A percentile compares a stretch with the other conserved stretches of the same genome.
Conservation (phyloP, 2,888 invertebrate species). For the Cetonia aurata region DNA sequence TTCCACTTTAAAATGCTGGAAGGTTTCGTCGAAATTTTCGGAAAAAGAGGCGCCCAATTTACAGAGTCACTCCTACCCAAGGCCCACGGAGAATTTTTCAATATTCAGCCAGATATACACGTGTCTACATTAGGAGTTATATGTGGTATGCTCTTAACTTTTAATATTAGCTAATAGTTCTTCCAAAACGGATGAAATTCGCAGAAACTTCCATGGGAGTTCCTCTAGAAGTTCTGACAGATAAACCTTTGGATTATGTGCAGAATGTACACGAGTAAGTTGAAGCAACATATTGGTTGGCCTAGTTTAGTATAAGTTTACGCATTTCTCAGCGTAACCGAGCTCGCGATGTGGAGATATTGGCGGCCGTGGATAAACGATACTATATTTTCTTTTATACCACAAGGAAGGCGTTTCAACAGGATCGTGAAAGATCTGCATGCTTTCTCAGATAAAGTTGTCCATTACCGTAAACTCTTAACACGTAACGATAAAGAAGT, state of each 20-base stretch:
- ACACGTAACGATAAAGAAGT: neutral
- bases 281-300: neutral
- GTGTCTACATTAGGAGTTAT: conserved; percentile 54
- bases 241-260: conserved; percentile 65
- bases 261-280: conserved; percentile 62
- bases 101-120: conserved; percentile 58
- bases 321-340: conserved; percentile 14
- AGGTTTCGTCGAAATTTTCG: conserved; percentile 56
- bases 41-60: conserved; percentile 54
- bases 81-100: conserved; percentile 56
- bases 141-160: conserved; percentile 55
- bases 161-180: no score
- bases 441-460: conserved; percentile 15
- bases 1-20: conserved; percentile 60
- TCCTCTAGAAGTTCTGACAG: conserved; percentile 62
- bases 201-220: conserved; percentile 72
- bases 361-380: conserved; percentile 19
- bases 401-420: conserved; percentile 14
- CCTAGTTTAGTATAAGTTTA: neutral
- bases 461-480: neutral
- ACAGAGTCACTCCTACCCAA: conserved; percentile 49
- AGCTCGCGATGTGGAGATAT: conserved; percentile 28
- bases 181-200: conserved; percentile 47
- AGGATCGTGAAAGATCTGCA: neutral
- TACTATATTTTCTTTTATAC: conserved; percentile 1